A percentile compares a stretch with the other conserved stretches of the same genome.
Conservation (phyloP, 2,113 vertebrate species). For the Bufo bufo region DNA sequence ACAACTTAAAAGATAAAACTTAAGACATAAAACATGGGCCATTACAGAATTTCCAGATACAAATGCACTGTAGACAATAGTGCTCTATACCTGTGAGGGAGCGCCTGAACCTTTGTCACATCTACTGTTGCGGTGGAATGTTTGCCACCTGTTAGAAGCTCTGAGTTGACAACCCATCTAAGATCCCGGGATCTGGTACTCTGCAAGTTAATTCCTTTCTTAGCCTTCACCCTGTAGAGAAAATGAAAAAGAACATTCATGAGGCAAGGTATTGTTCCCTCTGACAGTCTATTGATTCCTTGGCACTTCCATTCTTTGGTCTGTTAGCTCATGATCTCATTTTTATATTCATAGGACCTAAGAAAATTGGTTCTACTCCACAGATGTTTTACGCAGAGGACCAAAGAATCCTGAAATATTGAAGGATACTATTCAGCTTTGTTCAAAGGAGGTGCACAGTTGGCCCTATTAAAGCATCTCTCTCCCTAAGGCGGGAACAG, state of each 20-base stretch:
- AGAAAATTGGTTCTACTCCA: not conserved
- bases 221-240: constrained; percentile 92
- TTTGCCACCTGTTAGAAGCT: constrained; percentile 90
- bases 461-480: not conserved
- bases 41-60: not conserved
- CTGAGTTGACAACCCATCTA: constrained; percentile 91
- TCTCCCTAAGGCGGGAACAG: constrained; percentile 40
- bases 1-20: no score
- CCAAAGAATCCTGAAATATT: not conserved
- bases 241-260: not conserved
- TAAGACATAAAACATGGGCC: no score
- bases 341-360: not conserved
- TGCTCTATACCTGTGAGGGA: constrained; percentile 71
- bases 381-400: constrained; percentile 16
- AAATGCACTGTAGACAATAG: not conserved
- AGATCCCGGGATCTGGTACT: constrained; percentile 84
- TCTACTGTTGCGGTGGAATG: constrained; percentile 93
- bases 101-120: constrained; percentile 78
- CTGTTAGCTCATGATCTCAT: not conserved
- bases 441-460: constrained; percentile 29
- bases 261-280: constrained; percentile 28
- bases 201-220: constrained; percentile 95
- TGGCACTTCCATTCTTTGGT: constrained; percentile 2
- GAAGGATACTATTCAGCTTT: not conserved
- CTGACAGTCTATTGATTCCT: constrained; percentile 3